These are phyloP conservation scores for Peromyscus polionotus DNA, from an alignment of 2,113 vertebrate species.

Conservation along the genomic window DNA sequence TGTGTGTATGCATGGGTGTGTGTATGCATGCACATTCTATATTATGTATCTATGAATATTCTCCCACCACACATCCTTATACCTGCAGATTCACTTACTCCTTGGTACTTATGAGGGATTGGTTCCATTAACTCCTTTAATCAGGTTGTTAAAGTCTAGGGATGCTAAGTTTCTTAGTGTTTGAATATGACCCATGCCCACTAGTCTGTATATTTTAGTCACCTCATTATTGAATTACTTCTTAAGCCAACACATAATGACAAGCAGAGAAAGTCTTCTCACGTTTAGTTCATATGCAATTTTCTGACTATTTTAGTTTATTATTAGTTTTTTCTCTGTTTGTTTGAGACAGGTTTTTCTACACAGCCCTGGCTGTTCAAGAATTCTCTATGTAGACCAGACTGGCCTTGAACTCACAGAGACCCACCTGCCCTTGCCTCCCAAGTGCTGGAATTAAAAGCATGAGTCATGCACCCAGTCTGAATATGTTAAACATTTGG, in stretches of 20 bases:
- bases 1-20: background rate
- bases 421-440: background rate
- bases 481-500: background rate
- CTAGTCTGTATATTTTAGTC: background rate
- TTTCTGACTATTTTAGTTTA: background rate
- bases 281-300: background rate
- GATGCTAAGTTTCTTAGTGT: background rate
- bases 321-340: background rate
- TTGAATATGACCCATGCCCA: background rate
- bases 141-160: background rate
- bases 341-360: background rate
- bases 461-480: background rate
- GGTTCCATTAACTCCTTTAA: background rate
- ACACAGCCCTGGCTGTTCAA: background rate
- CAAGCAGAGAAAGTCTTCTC: background rate
- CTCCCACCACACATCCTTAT: fast-evolving
- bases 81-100: background rate
- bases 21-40: background rate
- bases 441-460: background rate
- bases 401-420: background rate
- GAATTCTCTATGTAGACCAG: background rate
- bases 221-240: background rate
- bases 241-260: background rate
- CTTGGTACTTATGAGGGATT: background rate
- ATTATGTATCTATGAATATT: background rate